Base-by-base conservation (phyloP, 2,888 invertebrate genomes). In the Erebia ligea region DNA sequence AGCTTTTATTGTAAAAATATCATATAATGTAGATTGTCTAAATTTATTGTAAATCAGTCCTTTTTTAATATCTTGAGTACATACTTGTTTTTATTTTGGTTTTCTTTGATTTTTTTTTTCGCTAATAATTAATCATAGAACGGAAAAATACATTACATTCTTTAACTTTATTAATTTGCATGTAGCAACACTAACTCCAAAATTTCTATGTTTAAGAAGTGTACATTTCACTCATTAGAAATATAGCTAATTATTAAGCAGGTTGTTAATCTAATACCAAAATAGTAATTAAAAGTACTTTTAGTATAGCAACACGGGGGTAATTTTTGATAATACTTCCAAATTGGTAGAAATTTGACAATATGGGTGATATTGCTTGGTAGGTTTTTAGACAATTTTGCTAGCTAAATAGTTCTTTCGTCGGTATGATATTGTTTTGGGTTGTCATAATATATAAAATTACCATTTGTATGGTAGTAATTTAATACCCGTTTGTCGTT, bases 381-480 rank as follows among this genome's bases (percentile, higher is more conserved):
- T 78, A 78, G 77, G 78, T 71, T 73, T 74, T 75, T 76, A 76
- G 76, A 77, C 61, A 70, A 71, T 70, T 75, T 68, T 71, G 76
- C 76, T 76, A 76, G 76, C 67, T 67, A 72, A 62, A 62, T 75
- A 76, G 75, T 72, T 69, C 66, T 66, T 73, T 68, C 64, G 67
- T 65, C 73, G 67, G 62, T 65, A 61, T 62, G 54, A 65, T 64
- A 64, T 68, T 62, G 65, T 67, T 71, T 70, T 69, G 72, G 71
- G 69, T 71, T 73, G 65, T 67, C 71, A 67, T 73, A 73, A 67
- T 73, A 73, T 59, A 67, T 40, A 67, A 68, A 71, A 71, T 71
- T 70, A 71, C 75, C 75, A 75, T 74, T 61, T 72, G 74, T 73
- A 73, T 73, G 73, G 75, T 74, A 76, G 75, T 56, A 40, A 52